These are phyloP conservation scores for Drosophila ogumai DNA, from an alignment of 1,140 invertebrate genomes.

Conservation along the genomic window DNA sequence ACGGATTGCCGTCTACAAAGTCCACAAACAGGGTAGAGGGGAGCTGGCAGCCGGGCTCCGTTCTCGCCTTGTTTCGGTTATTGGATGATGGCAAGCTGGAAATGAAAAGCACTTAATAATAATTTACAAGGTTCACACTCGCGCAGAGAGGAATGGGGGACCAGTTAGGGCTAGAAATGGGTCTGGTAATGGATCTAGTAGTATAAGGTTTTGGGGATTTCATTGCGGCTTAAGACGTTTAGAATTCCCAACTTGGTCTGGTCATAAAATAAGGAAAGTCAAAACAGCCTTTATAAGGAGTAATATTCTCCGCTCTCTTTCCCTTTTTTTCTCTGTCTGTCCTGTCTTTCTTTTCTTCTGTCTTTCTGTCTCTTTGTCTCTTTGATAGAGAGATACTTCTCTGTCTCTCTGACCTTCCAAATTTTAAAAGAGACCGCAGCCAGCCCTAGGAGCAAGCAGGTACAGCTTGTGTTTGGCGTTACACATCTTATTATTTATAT, in stretches of 20 bases:
- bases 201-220: too few relatives aligned
- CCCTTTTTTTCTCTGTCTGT: too few relatives aligned
- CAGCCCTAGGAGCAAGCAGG: too few relatives aligned
- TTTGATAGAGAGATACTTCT: too few relatives aligned
- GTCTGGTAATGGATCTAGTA: not conserved
- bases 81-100: constrained; percentile 48
- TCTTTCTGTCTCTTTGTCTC: too few relatives aligned
- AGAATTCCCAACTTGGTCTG: not conserved
- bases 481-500: not conserved
- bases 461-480: not conserved
- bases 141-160: constrained; percentile 1
- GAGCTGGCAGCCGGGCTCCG: not conserved
- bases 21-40: constrained; percentile 9
- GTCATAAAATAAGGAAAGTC: not conserved
- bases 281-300: not conserved
- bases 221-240: too few relatives aligned
- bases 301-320: too few relatives aligned
- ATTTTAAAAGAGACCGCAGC: too few relatives aligned
- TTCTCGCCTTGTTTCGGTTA: constrained; percentile 4
- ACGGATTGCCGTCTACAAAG: constrained; percentile 62
- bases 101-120: constrained; percentile 77
- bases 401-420: too few relatives aligned
- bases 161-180: constrained; percentile 5
- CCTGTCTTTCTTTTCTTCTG: too few relatives aligned
- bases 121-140: constrained; percentile 50